These are phyloP conservation scores for Danaus plexippus DNA, from an alignment of 1,140 invertebrate species.

Conservation along the genomic window DNA sequence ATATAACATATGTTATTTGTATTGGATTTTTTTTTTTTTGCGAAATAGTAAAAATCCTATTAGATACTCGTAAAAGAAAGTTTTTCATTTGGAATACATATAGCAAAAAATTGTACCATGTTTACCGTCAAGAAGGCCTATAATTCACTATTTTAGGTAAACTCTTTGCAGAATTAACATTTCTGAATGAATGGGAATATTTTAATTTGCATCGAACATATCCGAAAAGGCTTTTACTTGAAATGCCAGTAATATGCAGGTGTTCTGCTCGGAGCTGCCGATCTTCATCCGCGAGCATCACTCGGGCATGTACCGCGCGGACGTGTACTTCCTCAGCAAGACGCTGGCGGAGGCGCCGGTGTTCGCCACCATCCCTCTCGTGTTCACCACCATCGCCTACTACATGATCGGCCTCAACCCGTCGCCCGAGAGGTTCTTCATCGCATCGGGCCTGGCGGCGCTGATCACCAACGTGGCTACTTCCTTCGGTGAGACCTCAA, in stretches of 20 bases:
- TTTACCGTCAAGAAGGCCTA: too few species aligned
- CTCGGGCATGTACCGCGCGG: conserved; percentile 93
- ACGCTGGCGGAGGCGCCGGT: conserved; percentile 90
- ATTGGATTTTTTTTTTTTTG: too few species aligned
- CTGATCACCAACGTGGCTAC: conserved; percentile 92
- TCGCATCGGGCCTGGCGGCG: conserved; percentile 80
- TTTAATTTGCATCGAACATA: not conserved
- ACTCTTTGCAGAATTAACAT: not conserved
- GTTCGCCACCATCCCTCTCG: conserved; percentile 84
- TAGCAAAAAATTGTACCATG: too few species aligned
- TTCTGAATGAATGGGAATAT: not conserved
- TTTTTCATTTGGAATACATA: too few species aligned
- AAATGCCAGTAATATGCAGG: conserved; percentile 70
- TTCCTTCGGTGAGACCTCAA: conserved; percentile 88
- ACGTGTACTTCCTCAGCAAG: conserved; percentile 95
- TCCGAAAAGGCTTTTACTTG: not conserved
- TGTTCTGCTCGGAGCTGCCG: conserved; percentile 92
- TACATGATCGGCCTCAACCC: conserved; percentile 89
- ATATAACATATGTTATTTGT: too few species aligned
- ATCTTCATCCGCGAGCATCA: conserved; percentile 93
- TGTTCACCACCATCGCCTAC: conserved; percentile 90
- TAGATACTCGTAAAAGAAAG: too few species aligned
- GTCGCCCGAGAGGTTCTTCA: conserved; percentile 80
- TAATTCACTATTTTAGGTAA: not conserved
- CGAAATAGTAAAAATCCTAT: too few species aligned